These are phyloP conservation scores for rabbit (Oryctolagus cuniculus) DNA, from an alignment of 2,113 vertebrate species.

Conservation along the genomic window mOryCun1.1 NC_091442.1:105239001-105239500, in stretches of 20 bases:
- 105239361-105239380: not conserved
- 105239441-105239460: not conserved
- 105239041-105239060: not conserved
- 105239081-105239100: not conserved
- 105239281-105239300: not conserved
- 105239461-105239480: not conserved
- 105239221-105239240: not conserved
- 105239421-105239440: not conserved
- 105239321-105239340: not conserved
- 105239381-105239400: not conserved
- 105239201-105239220: not conserved
- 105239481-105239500: not conserved
- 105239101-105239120: not conserved
- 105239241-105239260: not conserved
- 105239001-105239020: not conserved
- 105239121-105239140: not conserved
- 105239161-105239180: not conserved
- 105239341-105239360: not conserved
- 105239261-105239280: not conserved
- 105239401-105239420: not conserved
- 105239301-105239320: not conserved
- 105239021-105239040: constrained; percentile 8
- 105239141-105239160: constrained; percentile 8
- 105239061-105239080: not conserved
- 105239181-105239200: not conserved